Evolutionary conservation across 2,797 vertebrate species (phyloP).

Genomic region (Rallus crepitans): DNA sequence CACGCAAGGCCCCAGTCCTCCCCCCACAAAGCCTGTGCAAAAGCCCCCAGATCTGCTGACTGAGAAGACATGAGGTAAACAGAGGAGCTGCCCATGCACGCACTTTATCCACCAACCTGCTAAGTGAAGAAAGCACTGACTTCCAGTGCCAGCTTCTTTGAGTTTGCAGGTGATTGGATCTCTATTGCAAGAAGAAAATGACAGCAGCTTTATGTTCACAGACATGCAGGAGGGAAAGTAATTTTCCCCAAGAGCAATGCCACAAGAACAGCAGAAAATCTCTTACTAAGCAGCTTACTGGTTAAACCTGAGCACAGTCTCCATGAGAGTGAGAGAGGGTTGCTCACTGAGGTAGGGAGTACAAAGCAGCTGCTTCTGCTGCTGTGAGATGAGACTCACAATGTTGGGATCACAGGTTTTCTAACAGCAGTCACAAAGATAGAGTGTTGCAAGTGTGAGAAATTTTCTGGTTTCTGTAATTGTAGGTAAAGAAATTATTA

Average conservation of each 20-base stretch:
- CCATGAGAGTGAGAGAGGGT: not conserved
- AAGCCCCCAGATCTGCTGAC: not conserved
- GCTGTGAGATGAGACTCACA: not conserved
- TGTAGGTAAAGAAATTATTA: not conserved
- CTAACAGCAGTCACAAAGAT: not conserved
- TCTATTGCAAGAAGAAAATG: not conserved
- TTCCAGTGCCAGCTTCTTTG: not conserved
- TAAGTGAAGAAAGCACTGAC: not conserved
- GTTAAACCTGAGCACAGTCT: not conserved
- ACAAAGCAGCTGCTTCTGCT: not conserved
- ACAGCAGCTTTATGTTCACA: not conserved
- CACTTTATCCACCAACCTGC: not conserved
- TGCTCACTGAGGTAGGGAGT: not conserved
- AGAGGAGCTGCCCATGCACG: not conserved
- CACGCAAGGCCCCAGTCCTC: accelerated
- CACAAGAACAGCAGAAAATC: not conserved
- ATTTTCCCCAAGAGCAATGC: not conserved
- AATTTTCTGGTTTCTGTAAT: not conserved
- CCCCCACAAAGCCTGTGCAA: not conserved
- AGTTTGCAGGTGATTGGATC: not conserved
- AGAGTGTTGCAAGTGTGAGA: not conserved
- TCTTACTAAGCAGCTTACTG: not conserved
- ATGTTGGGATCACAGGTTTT: not conserved
- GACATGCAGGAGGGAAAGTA: not conserved
- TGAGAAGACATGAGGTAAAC: not conserved